These are phyloP conservation scores for Temnothorax ravouxi DNA, from an alignment of 2,888 invertebrate species.

Conservation along the genomic window DNA sequence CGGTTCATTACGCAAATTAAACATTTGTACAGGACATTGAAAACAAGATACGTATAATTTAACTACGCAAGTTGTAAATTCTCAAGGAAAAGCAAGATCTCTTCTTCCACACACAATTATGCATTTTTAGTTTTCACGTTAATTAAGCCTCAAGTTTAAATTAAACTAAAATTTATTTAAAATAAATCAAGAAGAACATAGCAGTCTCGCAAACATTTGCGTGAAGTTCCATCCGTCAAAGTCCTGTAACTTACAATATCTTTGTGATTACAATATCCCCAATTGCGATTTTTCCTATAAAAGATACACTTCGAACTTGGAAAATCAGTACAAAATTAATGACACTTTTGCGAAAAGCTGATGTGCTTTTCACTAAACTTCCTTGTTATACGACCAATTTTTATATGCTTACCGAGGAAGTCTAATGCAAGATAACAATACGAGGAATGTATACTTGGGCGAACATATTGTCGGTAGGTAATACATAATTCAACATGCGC, in stretches of 20 bases:
- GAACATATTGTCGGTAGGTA: conserved; percentile 39
- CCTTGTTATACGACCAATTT: not conserved
- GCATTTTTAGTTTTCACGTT: not conserved
- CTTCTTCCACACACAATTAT: conserved; percentile 5
- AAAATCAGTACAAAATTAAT: conserved; percentile 17
- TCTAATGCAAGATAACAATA: conserved; percentile 21
- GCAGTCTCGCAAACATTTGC: not conserved
- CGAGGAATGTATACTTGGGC: conserved; percentile 28
- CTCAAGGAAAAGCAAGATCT: not conserved
- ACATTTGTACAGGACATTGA: conserved; percentile 39
- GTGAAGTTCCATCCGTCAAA: not conserved
- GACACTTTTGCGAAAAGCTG: not conserved
- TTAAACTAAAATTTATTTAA: conserved; percentile 24
- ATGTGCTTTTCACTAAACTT: not conserved
- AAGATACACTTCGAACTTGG: not conserved
- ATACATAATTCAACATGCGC: conserved; percentile 41
- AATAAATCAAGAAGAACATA: not conserved
- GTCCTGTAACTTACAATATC: not conserved
- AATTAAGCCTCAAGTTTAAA: not conserved
- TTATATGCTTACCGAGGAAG: conserved; percentile 12
- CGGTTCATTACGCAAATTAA: conserved; percentile 55
- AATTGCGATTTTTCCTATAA: not conserved
- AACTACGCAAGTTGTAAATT: not conserved
- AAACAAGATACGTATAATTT: conserved; percentile 29
- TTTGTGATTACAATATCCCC: not conserved